Base-by-base conservation (phyloP, 2,113 vertebrate species). In the Ascaphus truei region DNA sequence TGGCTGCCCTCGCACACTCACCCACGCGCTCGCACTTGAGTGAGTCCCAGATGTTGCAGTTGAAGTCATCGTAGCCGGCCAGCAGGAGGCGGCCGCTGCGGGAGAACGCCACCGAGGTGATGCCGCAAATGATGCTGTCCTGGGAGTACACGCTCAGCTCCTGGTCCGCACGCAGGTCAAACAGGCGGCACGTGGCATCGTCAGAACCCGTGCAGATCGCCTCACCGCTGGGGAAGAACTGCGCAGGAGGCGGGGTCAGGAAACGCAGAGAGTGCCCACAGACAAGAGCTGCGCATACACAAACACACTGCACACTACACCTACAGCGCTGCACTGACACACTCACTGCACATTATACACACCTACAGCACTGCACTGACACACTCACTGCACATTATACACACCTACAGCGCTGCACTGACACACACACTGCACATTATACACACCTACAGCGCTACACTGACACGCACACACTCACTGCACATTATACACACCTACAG, bases 161-260 rank as follows among this genome's bases (percentile, higher is more conserved):
- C 88, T 98, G 96, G 79, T 99, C 97, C 0, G 96, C 92, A n/a
- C 97, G 90, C 37, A 99, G 83, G 84, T 99, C 97, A 0, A 94
- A 96, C 61, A 99, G 81, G 34, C 95, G 96, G 63, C 95, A 97
- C 58, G 94, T 93, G 65, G 94, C 92, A 0, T 99, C 97, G 0
- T 99, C 97, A 0, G 96, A 98, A 20, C 96, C 96, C 0, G 97
- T 99, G 78, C 96, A 94, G 76, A 99, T 93, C 15, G 94, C 96
- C 11, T 96, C 92, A 0, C 97, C 96, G 0, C 86, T 99, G 15
- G 97, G 97, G 80, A 99, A 98, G 81, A 98, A 99, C 96, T 99
- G 78, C 7, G 37, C n/a, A n/a, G 53, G n/a, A 50, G 2, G 52
- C 6, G 48, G 30, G 0, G 43, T 2, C 18, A 0, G 0, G 1